Conservation (phyloP, 2,888 invertebrate species). For the Pegoplata infirma region DNA sequence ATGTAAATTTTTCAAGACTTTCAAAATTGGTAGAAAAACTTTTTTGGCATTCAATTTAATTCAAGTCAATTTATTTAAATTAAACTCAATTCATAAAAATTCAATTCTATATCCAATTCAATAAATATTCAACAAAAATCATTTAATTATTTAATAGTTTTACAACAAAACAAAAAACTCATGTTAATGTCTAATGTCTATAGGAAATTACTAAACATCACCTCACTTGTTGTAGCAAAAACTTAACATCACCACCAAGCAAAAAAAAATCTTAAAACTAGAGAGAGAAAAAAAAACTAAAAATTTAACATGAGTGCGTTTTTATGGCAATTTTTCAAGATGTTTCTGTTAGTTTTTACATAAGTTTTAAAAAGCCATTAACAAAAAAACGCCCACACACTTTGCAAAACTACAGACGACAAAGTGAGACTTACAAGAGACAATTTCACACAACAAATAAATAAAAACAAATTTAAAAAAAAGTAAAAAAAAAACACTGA, state of each 20-base stretch:
- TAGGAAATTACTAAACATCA: slow-evolving; percentile 36
- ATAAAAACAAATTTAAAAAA: background rate
- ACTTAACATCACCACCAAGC: background rate
- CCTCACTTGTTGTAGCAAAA: background rate
- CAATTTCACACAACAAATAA: slow-evolving; percentile 54
- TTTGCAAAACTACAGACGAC: slow-evolving; percentile 29
- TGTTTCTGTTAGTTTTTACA: slow-evolving; percentile 21
- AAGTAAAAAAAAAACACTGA: slow-evolving; percentile 6
- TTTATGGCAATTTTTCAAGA: slow-evolving; percentile 40
- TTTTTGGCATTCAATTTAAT: too few relatives aligned
- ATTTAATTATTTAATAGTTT: too few relatives aligned
- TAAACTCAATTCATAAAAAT: too few relatives aligned
- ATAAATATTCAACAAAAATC: too few relatives aligned
- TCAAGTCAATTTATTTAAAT: too few relatives aligned
- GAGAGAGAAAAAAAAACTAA: too few relatives aligned
- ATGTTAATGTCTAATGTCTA: slow-evolving; percentile 26
- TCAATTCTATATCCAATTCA: too few relatives aligned
- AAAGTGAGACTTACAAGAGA: slow-evolving; percentile 53
- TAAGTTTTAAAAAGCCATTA: slow-evolving; percentile 41
- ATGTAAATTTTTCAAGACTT: too few relatives aligned
- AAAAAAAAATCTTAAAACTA: slow-evolving; percentile 4
- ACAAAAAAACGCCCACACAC: slow-evolving; percentile 45
- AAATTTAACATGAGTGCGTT: slow-evolving; percentile 13
- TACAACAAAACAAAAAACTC: slow-evolving; percentile 2
- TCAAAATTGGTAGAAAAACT: too few relatives aligned